Percentiles rank a stretch among this genome's conserved stretches.
Conservation (phyloP, 2,113 vertebrate genomes). For the Callocephalon fimbriatum region DNA sequence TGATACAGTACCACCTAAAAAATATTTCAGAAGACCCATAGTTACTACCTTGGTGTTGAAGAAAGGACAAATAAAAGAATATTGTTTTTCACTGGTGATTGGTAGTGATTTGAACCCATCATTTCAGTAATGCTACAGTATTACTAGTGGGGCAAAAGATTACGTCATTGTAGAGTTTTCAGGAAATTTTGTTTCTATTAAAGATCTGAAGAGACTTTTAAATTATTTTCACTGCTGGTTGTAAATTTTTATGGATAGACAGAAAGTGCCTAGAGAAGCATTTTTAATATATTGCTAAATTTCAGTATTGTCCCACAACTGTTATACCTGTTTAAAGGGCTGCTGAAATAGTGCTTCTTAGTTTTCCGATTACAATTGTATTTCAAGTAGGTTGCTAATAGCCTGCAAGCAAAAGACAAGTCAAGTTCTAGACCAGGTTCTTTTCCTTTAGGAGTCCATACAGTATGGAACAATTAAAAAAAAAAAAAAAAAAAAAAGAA, state of each 20-base stretch:
- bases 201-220: not conserved
- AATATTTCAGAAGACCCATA: not conserved
- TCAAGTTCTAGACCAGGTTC: not conserved
- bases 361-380: not conserved
- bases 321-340: not conserved
- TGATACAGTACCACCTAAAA: not conserved
- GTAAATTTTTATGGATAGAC: not conserved
- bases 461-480: no score
- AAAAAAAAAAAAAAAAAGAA: no score
- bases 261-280: conserved; percentile 4
- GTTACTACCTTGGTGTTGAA: not conserved
- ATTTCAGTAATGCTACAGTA: not conserved
- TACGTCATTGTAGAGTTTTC: not conserved
- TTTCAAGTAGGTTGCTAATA: not conserved
- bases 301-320: not conserved
- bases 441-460: not conserved
- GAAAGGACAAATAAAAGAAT: not conserved
- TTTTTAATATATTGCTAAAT: conserved; percentile 24
- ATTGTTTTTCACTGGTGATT: not conserved
- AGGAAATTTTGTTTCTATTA: not conserved
- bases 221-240: not conserved
- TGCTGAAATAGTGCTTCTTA: not conserved
- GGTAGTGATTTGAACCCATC: not conserved
- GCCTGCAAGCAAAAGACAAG: not conserved
- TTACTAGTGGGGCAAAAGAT: not conserved